Percentiles rank a stretch among this genome's conserved stretches.
phyloP scores from a whole-genome alignment of 2,113 vertebrate genomes.

The Scomber japonicus region DNA sequence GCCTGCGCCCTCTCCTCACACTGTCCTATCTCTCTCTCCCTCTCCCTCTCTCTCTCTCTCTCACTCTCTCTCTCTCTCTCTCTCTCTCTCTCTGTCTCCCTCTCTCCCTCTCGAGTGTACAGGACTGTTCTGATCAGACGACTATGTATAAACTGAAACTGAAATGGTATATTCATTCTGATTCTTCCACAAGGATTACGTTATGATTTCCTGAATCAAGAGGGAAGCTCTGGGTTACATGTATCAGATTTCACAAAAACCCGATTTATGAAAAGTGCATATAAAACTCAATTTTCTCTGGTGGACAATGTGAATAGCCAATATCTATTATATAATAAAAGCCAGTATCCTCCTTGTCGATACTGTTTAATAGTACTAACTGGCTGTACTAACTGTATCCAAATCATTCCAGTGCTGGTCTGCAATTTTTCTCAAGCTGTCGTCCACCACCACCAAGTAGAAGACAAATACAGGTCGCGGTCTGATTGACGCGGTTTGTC shows the following conservation, averaged over 20 bases:
- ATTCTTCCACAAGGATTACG: conserved; percentile 10
- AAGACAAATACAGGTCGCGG: background rate
- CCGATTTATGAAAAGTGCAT: background rate
- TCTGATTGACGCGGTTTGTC: conserved; percentile 14
- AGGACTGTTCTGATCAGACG: background rate
- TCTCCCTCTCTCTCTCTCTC: too few species aligned
- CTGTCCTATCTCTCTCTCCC: conserved; percentile 9
- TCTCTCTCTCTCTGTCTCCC: too few species aligned
- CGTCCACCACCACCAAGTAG: background rate
- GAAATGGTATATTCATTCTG: conserved; percentile 8
- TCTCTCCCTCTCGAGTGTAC: background rate
- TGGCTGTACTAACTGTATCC: background rate
- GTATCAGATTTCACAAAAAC: background rate
- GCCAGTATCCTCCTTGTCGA: background rate
- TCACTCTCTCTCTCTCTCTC: too few species aligned
- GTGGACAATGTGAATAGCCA: background rate
- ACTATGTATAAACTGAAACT: background rate
- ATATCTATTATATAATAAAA: conserved; percentile 3
- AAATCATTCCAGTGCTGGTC: background rate
- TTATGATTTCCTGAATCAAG: background rate
- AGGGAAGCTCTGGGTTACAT: background rate
- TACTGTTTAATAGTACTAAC: background rate
- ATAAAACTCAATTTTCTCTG: background rate
- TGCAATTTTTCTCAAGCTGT: background rate
- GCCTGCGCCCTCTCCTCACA: conserved; percentile 47